Base-by-base conservation (phyloP, 2,113 vertebrate species). In the Nyctibius bracteatus region DNA sequence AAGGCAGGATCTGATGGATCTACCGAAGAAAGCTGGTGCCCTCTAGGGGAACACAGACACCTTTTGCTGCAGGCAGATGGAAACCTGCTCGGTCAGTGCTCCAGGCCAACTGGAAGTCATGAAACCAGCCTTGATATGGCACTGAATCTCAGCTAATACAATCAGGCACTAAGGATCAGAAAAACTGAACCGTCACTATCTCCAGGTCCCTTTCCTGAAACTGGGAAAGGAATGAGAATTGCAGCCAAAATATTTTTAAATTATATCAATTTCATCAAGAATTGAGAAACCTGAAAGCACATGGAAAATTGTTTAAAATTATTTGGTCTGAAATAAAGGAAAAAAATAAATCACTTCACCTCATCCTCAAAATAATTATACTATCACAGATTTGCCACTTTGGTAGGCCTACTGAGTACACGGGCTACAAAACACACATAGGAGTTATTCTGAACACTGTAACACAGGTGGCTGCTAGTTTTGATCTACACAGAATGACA, bases 61-160 rank as follows among this genome's bases (percentile, higher is more conserved):
- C 30, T 54, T 55, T 51, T 81, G 81, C 78, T 90, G 33, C 39
- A 79, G 44, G 9, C 27, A 47, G 43, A 27, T n/a, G 31, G 68
- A 83, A 92, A 89, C 37, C 14, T 66, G 28, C 21, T 35, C 43
- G 81, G 57, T 31, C 39, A 39, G 35, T 7, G 24, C 58, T 80
- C 74, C 54, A 20, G 41, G 44, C 10, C 44, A 90, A 39, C 30
- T 35, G 27, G 33, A 72, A 77, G 44, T 47, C 81, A 88, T 6
- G 35, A 70, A 71, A 14, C 5, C 59, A 71, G n/a, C 0, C 0
- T 20, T 46, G 77, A 43, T 3, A 46, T 1, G 33, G 46, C 1
- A 3, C 10, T 54, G 43, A 75, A 81, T 19, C 27, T 62, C 81
- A 89, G 25, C 15, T 24, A 46, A 81, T 10, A 71, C 3, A 62